Conservation (phyloP, 2,113 vertebrate genomes). For the Calidris pygmaea region DNA sequence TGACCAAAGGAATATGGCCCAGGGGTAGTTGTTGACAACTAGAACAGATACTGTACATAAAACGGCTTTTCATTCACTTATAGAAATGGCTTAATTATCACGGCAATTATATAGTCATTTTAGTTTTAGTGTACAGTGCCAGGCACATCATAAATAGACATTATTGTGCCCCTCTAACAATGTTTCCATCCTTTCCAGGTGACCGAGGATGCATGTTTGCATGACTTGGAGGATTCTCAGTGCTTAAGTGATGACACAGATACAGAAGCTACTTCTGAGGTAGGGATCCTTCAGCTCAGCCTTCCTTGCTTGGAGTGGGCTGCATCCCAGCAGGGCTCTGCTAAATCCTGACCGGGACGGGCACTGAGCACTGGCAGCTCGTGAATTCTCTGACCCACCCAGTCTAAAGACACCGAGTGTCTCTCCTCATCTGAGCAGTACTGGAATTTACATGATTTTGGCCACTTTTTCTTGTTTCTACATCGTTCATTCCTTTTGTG, state of each 20-base stretch:
- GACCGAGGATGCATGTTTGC: slow-evolving; percentile 62
- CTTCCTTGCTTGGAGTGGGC: neutral
- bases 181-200: slow-evolving; percentile 69
- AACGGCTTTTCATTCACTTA: neutral
- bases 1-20: neutral
- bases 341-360: neutral
- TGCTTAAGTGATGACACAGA: slow-evolving; percentile 91
- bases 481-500: neutral
- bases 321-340: neutral
- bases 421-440: neutral
- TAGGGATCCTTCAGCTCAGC: slow-evolving; percentile 35
- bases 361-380: neutral
- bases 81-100: neutral
- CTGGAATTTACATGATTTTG: neutral
- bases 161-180: neutral
- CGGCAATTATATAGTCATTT: rapidly evolving
- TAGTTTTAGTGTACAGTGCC: neutral
- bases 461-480: neutral
- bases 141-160: rapidly evolving
- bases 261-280: slow-evolving; percentile 87
- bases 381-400: neutral
- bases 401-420: neutral
- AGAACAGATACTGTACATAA: neutral
- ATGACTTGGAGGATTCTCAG: slow-evolving; percentile 87
- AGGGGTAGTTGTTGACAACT: neutral